Conservation (phyloP, 2,888 invertebrate species). For the Elmis aenea region DNA sequence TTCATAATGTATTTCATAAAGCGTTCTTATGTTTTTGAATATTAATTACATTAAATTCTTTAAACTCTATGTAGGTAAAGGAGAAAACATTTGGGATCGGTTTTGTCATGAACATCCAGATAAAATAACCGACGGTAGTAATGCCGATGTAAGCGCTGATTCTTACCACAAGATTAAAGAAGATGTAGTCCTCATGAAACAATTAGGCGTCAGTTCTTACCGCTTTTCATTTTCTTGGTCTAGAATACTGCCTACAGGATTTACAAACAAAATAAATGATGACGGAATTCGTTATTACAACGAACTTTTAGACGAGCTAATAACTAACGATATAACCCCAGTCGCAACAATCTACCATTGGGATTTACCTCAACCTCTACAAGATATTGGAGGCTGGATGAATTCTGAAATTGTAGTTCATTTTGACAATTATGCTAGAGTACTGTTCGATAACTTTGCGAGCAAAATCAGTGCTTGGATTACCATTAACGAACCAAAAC, state of each 20-base stretch:
- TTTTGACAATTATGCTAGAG: constrained; percentile 55
- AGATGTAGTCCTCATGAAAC: constrained; percentile 44
- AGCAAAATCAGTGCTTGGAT: constrained; percentile 47
- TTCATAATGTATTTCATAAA: not conserved
- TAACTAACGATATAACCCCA: constrained; percentile 50
- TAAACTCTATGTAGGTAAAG: constrained; percentile 36
- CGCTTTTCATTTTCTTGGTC: constrained; percentile 62
- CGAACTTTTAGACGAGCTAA: constrained; percentile 53
- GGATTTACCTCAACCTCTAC: constrained; percentile 55
- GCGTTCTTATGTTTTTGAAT: too few relatives aligned
- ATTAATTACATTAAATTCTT: not conserved
- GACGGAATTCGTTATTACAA: constrained; percentile 61
- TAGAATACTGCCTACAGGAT: constrained; percentile 56
- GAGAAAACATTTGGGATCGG: constrained; percentile 53
- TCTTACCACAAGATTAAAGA: constrained; percentile 16
- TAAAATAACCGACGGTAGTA: constrained; percentile 47
- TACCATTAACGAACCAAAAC: constrained; percentile 52
- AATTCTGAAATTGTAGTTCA: constrained; percentile 34
- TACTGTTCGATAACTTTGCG: constrained; percentile 40
- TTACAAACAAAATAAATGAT: constrained; percentile 52
- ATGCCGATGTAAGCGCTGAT: constrained; percentile 19
- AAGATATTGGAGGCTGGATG: constrained; percentile 18
- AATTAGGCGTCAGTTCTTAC: constrained; percentile 52
- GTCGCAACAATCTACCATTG: constrained; percentile 63
- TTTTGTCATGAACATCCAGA: constrained; percentile 47